Base-by-base conservation (phyloP, 2,113 vertebrate species). In the Anhinga anhinga region DNA sequence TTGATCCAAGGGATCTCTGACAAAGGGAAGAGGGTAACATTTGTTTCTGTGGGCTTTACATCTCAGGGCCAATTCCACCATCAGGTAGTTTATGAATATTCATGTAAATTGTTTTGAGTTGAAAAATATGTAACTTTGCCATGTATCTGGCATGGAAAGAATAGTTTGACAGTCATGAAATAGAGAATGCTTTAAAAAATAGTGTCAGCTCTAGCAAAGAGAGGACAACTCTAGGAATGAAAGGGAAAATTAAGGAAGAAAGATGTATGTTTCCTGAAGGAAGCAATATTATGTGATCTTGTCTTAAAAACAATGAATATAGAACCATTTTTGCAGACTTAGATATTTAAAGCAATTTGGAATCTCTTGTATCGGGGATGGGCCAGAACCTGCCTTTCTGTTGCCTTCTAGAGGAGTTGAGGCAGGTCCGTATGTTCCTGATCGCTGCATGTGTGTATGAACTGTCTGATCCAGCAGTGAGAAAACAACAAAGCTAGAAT, bases 41-140 rank as follows among this genome's bases (percentile, higher is more conserved):
- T 96, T 65, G n/a, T 82, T 94, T 70, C 95, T 87, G n/a, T 88
- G 86, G 88, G 81, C 62, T 92, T 94, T 66, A 71, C 92, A 96
- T 80, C 71, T 83, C 94, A 77, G 58, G 88, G 91, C 95, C 93
- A 93, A 92, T 95, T 96, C 91, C 96, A 79, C 88, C 94, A 96
- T 96, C 93, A 95, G 94, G 94, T 97, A 95, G 59, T 85, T 92
- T 84, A 92, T 88, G 53, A 88, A 93, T 92, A 95, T 72, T 93
- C 90, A 88, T 95, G 58, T 69, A 65, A 70, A 89, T 95, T 95
- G 96, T 96, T 93, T 90, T 92, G 88, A 91, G 89, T 88, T 88
- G 84, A 93, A 89, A 12, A 44, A 83, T 94, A 93, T 95, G 90
- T 87, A 82, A 73, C 80, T 94, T 50, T 72, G 87, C 79, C 82